Evolutionary conservation across 2,797 vertebrate genomes (phyloP).

Genomic region (Babyrousa celebensis): DNA sequence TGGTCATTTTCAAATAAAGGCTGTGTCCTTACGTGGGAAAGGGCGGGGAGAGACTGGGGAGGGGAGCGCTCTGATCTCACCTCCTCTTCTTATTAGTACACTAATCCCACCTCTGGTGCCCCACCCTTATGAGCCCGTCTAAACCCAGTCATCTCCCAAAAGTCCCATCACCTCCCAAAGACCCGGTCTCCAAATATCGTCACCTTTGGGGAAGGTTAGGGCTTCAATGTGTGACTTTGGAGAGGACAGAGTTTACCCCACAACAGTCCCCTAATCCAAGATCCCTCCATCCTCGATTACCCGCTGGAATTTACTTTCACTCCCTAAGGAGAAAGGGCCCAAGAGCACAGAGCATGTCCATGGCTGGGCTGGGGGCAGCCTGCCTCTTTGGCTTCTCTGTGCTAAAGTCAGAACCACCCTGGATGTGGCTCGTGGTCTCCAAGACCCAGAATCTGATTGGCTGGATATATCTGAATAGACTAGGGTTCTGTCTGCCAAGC

Average conservation of each 20-base stretch:
- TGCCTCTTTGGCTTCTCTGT: neutral
- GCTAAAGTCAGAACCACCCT: neutral
- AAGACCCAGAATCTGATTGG: neutral
- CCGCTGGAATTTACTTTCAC: slow-evolving; percentile 42
- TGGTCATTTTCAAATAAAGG: neutral
- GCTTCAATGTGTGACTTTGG: neutral
- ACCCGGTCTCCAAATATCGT: neutral
- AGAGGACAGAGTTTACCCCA: neutral
- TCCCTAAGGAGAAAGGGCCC: neutral
- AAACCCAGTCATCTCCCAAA: neutral
- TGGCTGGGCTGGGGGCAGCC: fast-evolving
- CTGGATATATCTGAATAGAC: neutral
- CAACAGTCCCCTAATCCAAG: neutral
- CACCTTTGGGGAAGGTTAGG: neutral
- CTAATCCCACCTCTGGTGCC: neutral
- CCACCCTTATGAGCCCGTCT: neutral
- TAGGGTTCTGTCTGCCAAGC: neutral
- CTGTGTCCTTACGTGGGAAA: neutral
- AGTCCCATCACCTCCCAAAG: neutral
- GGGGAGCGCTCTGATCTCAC: neutral
- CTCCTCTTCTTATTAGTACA: neutral
- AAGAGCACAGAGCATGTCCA: fast-evolving
- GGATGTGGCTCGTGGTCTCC: neutral
- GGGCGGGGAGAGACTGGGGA: neutral
- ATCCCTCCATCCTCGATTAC: neutral